phyloP scores from a whole-genome alignment of 2,888 invertebrate species.

The Lasioglossum vierecki region DNA sequence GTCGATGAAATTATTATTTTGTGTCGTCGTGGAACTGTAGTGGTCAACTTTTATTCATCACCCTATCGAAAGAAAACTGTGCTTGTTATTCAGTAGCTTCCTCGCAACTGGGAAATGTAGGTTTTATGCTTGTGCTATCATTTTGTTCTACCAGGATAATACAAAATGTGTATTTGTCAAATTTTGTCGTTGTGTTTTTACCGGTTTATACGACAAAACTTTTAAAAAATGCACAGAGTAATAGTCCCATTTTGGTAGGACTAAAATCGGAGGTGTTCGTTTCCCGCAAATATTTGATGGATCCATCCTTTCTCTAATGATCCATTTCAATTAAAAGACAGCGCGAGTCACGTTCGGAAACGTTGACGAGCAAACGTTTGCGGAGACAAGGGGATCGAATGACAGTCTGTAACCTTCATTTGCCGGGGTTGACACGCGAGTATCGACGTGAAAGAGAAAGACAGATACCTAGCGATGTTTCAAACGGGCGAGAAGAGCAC shows the following conservation, averaged over 20 bases:
- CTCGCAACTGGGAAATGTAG: too few species aligned
- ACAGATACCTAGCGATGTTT: conserved; percentile 66
- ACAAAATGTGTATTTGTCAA: too few species aligned
- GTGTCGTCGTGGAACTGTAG: background rate
- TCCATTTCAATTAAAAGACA: conserved; percentile 3
- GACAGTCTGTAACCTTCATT: conserved; percentile 28
- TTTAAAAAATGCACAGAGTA: too few species aligned
- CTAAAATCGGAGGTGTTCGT: background rate
- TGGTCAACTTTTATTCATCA: background rate
- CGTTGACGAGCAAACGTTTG: background rate
- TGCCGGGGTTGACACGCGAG: conserved; percentile 18
- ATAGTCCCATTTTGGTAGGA: background rate
- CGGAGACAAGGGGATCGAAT: conserved; percentile 2
- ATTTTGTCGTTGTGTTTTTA: too few species aligned
- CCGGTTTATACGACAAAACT: too few species aligned
- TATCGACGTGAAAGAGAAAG: conserved; percentile 49
- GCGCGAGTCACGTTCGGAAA: too few species aligned
- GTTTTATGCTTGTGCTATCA: too few species aligned
- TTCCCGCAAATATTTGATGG: background rate
- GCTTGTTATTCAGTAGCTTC: too few species aligned
- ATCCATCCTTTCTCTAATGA: background rate
- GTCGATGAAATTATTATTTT: conserved; percentile 1
- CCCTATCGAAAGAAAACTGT: too few species aligned
- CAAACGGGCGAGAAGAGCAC: conserved; percentile 52
- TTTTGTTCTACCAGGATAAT: too few species aligned